Conservation (phyloP, 2,888 invertebrate species). For the Fragum whitleyi region DNA sequence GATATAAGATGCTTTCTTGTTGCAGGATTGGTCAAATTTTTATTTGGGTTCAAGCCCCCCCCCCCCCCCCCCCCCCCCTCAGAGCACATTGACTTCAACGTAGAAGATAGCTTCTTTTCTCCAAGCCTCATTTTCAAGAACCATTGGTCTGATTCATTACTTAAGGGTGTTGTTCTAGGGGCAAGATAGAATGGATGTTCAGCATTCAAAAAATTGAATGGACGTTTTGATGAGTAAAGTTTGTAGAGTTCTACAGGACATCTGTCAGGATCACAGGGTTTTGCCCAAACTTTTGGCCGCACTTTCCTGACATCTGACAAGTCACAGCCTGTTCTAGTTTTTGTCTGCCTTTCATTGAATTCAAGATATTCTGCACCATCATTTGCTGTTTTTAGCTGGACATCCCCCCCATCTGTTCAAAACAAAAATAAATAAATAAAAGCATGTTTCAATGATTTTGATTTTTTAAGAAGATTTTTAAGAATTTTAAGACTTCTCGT, state of each 20-base stretch:
- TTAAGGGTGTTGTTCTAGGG: background rate
- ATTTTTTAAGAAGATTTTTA: too few relatives aligned
- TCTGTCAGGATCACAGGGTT: background rate
- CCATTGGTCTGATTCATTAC: background rate
- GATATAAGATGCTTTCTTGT: background rate
- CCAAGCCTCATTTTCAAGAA: background rate
- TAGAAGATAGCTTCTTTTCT: background rate
- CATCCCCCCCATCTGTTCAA: background rate
- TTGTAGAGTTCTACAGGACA: background rate
- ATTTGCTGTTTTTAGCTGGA: background rate
- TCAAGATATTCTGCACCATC: slow-evolving; percentile 7
- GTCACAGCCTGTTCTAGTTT: background rate
- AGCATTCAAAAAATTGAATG: background rate
- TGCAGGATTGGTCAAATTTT: background rate
- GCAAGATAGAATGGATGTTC: slow-evolving; percentile 7
- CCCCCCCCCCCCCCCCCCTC: too few relatives aligned
- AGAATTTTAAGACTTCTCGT: too few relatives aligned
- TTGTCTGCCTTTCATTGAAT: slow-evolving; percentile 6
- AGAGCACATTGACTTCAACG: background rate
- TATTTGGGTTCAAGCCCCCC: background rate
- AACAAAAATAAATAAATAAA: too few relatives aligned
- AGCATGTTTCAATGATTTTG: too few relatives aligned
- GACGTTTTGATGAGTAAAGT: background rate
- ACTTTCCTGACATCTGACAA: slow-evolving; percentile 6
- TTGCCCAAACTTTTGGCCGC: background rate